These are phyloP conservation scores for Hyposmocoma kahamanoa DNA, from an alignment of 1,140 invertebrate genomes.

Conservation along the genomic window DNA sequence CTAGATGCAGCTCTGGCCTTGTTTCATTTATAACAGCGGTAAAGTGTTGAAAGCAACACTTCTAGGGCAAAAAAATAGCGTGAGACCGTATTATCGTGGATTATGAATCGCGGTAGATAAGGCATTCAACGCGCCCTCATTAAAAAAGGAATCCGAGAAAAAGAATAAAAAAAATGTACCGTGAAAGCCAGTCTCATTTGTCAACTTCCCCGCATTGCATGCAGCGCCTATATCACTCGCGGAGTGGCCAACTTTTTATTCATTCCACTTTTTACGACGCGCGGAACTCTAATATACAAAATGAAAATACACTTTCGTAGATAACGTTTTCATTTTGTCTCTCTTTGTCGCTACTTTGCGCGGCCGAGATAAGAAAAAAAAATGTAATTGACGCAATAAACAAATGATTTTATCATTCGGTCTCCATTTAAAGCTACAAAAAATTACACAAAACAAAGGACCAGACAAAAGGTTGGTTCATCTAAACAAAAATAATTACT, in stretches of 20 bases:
- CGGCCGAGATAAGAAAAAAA: conserved; percentile 30
- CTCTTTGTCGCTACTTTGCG: no score
- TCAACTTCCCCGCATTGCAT: conserved; percentile 34
- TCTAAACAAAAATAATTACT: no score
- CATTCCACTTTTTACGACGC: conserved; percentile 27
- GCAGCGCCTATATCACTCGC: conserved; percentile 28
- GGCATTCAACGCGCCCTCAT: conserved; percentile 32
- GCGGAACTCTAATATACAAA: conserved; percentile 40
- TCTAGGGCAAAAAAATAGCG: conserved; percentile 17
- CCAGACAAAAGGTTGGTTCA: no score
- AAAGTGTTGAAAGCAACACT: conserved; percentile 19
- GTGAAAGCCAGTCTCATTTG: conserved; percentile 43
- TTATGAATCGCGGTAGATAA: conserved; percentile 34
- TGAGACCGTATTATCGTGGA: conserved; percentile 21
- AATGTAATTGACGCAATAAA: conserved; percentile 26
- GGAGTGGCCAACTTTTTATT: conserved; percentile 40
- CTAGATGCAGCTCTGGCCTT: not conserved
- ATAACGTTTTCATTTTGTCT: conserved; percentile 36
- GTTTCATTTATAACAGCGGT: conserved; percentile 8
- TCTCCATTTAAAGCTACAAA: no score
- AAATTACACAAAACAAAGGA: no score
- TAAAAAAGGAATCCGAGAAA: conserved; percentile 24
- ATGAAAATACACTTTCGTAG: conserved; percentile 35
- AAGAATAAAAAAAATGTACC: no score
- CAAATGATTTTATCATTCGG: not conserved